Evolutionary conservation across 2,888 invertebrate genomes (phyloP), one percentile per base, ranked within the genome.

Genomic region (Alsophila aescularia): DNA sequence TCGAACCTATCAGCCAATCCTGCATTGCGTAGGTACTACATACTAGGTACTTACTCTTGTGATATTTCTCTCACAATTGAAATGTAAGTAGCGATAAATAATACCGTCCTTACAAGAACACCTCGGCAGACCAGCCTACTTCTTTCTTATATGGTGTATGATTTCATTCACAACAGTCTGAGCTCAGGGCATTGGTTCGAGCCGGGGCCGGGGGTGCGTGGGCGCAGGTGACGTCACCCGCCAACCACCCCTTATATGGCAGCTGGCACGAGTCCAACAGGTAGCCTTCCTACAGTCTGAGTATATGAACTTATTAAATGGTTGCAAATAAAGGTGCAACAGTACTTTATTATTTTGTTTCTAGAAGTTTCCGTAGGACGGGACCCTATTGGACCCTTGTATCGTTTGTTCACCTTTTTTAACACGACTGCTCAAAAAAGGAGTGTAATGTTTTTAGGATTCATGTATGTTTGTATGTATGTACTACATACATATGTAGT

Each of bases 201-300:
- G 42, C 15, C n/a, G n/a, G n/a, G n/a, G 18, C 31, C 21, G 39
- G n/a, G 39, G 45, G 14, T 31, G 52, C 52, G 52, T 53, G 42
- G 52, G 52, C 35, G 52, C 41, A 13, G 45, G 21, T 47, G 52
- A 53, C 52, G 52, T 53, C 52, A 53, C 18, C 21, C 36, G 12
- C 35, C 31, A 27, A 21, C 36, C 47, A 29, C 12, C 52, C 52
- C 52, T 42, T 53, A 53, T 53, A 47, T 31, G 52, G 52, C 21
- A 42, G 31, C 15, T 47, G 52, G 24, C 31, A 42, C 35, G 27
- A 24, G 29, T 9, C 2, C 6, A 12, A 10, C 36, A 45, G 24
- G 27, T 36, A 44, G n/a, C 9, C n/a, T 42, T 32, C 42, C 12
- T 18, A n/a, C n/a, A 15, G 40, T 14, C 18, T 1, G 10, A 18